Percentiles rank a stretch among this genome's conserved stretches.
Evolutionary conservation across 1,140 invertebrate species (phyloP).

Genomic region (Spodoptera litura): DNA sequence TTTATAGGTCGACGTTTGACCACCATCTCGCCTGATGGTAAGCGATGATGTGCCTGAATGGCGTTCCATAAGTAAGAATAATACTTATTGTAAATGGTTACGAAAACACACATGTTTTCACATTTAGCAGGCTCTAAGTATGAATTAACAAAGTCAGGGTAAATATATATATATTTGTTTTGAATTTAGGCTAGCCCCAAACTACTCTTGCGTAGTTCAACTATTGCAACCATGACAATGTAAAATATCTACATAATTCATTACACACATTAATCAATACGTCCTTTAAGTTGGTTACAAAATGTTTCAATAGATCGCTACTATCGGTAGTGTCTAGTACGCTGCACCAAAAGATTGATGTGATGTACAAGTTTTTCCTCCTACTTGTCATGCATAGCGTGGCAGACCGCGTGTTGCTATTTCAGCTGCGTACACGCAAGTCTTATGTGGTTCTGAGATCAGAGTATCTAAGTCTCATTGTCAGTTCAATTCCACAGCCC

Average conservation of each 20-base stretch:
- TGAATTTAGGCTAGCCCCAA: too few relatives aligned
- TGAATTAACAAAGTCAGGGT: too few relatives aligned
- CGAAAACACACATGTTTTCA: too few relatives aligned
- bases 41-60: too few relatives aligned
- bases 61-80: too few relatives aligned
- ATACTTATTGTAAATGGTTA: too few relatives aligned
- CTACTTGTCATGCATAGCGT: constrained; percentile 2
- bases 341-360: constrained; percentile 15
- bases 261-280: constrained; percentile 16
- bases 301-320: constrained; percentile 2
- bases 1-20: too few relatives aligned
- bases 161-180: too few relatives aligned
- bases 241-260: constrained; percentile 8
- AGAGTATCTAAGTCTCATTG: background rate
- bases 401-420: background rate
- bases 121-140: too few relatives aligned
- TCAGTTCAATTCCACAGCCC: background rate
- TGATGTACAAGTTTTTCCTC: constrained; percentile 9
- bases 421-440: constrained; percentile 13
- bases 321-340: background rate
- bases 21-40: too few relatives aligned
- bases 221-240: constrained; percentile 1
- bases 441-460: background rate
- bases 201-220: too few relatives aligned
- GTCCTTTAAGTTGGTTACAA: constrained; percentile 16